Conservation (phyloP, 1,140 invertebrate species). For the Dufourea novaeangliae region DNA sequence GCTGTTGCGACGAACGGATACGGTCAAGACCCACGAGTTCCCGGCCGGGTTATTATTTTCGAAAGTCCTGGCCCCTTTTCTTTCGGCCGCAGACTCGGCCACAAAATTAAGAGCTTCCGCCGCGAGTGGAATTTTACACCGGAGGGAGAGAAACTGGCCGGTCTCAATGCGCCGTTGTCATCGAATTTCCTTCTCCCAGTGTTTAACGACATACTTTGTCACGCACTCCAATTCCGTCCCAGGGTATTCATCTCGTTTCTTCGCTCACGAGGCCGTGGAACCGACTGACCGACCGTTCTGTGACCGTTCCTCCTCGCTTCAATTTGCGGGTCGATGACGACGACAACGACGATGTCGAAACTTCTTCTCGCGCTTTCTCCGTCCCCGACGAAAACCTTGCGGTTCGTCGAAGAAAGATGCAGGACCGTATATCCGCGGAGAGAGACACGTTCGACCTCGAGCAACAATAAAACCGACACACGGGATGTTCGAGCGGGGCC, state of each 20-base stretch:
- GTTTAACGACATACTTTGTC: constrained; percentile 52
- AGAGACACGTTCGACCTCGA: constrained; percentile 10
- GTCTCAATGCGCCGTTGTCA: constrained; percentile 14
- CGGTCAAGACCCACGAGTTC: not conserved
- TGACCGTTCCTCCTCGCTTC: constrained; percentile 44
- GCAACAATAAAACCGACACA: constrained; percentile 12
- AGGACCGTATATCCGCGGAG: not conserved
- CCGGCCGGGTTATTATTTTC: constrained; percentile 30
- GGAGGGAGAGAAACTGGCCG: constrained; percentile 15
- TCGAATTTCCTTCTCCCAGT: constrained; percentile 35
- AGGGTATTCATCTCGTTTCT: constrained; percentile 22
- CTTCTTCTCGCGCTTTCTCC: constrained; percentile 64
- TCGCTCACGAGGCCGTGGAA: constrained; percentile 39
- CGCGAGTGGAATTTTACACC: constrained; percentile 34
- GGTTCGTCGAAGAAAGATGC: constrained; percentile 16
- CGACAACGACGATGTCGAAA: constrained; percentile 65
- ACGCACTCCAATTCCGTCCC: constrained; percentile 35
- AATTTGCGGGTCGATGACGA: constrained; percentile 61
- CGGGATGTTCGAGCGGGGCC: not conserved
- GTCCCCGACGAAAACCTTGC: constrained; percentile 35
- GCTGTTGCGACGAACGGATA: not conserved
- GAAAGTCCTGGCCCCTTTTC: constrained; percentile 37
- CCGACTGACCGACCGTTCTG: not conserved
- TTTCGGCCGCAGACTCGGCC: constrained; percentile 50
- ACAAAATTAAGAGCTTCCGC: constrained; percentile 70